Evolutionary conservation across 2,113 vertebrate species (phyloP).

Genomic region (Thalassarche chlororhynchos): DNA sequence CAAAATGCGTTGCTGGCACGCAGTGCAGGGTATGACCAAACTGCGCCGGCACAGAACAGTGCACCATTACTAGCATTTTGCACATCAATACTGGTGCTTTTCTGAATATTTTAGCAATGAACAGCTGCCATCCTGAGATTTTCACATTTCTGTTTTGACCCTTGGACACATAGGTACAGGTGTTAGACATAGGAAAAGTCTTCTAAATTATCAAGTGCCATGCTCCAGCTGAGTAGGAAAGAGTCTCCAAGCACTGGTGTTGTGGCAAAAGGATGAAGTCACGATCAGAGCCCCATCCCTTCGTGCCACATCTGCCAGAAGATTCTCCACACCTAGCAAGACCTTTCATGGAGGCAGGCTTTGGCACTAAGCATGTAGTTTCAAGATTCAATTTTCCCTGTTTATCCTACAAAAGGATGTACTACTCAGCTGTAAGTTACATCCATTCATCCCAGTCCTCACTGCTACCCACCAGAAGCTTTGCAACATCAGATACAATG

Average conservation of each 20-base stretch:
- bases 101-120: neutral
- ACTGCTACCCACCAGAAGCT: neutral
- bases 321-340: neutral
- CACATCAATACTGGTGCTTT: neutral
- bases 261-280: neutral
- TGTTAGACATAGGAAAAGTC: neutral
- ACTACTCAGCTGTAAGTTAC: neutral
- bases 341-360: neutral
- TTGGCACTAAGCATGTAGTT: neutral
- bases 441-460: neutral
- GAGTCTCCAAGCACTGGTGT: neutral
- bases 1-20: neutral
- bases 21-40: fast-evolving
- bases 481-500: neutral
- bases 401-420: neutral
- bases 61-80: too few relatives aligned
- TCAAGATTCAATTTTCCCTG: fast-evolving
- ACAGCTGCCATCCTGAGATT: neutral
- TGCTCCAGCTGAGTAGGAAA: neutral
- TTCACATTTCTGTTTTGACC: neutral
- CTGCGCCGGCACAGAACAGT: too few relatives aligned
- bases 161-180: neutral
- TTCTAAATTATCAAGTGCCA: neutral
- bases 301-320: neutral
- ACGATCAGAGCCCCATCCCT: neutral